phyloP scores from a whole-genome alignment of 2,888 invertebrate genomes.

The Drosophila subquinaria region DNA sequence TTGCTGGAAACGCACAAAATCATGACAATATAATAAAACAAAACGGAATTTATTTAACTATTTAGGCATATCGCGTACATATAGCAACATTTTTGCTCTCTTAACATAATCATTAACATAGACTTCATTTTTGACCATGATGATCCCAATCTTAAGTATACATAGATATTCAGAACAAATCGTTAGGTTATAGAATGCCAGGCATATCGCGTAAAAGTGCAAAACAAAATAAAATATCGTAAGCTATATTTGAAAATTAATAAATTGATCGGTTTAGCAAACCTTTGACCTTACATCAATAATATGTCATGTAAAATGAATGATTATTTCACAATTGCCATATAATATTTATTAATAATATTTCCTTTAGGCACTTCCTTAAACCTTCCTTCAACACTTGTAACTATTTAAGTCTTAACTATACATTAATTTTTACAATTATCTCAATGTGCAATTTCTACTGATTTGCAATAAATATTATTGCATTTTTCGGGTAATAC shows the following conservation, averaged over 20 bases:
- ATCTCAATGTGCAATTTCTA: conserved; percentile 33
- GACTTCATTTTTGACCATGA: conserved; percentile 34
- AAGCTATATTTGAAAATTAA: conserved; percentile 2
- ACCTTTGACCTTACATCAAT: conserved; percentile 18
- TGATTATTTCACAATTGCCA: conserved; percentile 35
- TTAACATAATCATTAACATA: conserved; percentile 54
- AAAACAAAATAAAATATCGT: conserved; percentile 1
- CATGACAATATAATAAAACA: conserved; percentile 70
- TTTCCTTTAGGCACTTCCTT: conserved; percentile 20
- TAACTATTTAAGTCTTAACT: conserved; percentile 30
- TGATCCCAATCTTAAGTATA: conserved; percentile 43
- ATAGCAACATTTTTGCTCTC: conserved; percentile 61
- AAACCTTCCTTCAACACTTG: conserved; percentile 17
- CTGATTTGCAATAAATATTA: conserved; percentile 19
- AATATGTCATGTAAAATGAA: conserved; percentile 16
- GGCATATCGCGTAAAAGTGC: conserved; percentile 54
- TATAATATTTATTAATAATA: conserved; percentile 39
- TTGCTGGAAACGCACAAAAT: conserved; percentile 53
- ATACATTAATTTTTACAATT: conserved; percentile 14
- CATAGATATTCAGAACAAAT: conserved; percentile 43
- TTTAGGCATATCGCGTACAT: conserved; percentile 78
- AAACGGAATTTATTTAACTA: conserved; percentile 73
- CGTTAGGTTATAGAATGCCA: conserved; percentile 48
- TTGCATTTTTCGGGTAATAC: conserved; percentile 35
- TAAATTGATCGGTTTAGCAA: conserved; percentile 14